Conservation (phyloP, 2,888 invertebrate species). For the Gastracanthus pulcherrimus region DNA sequence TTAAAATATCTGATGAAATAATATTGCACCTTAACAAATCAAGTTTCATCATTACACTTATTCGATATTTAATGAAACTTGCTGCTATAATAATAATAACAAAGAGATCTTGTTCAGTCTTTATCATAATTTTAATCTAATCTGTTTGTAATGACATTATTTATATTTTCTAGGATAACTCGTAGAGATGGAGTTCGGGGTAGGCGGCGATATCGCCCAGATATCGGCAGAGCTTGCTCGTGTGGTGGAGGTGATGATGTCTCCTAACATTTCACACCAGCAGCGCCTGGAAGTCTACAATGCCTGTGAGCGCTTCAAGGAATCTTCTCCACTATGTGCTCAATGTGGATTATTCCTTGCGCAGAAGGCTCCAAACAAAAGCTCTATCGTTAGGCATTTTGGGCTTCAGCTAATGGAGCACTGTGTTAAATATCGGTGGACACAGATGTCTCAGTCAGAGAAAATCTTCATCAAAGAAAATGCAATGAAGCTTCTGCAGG, state of each 20-base stretch:
- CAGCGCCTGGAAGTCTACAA: slow-evolving; percentile 90
- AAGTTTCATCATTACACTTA: background rate
- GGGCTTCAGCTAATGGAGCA: slow-evolving; percentile 96
- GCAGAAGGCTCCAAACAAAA: slow-evolving; percentile 84
- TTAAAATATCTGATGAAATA: background rate
- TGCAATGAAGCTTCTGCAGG: slow-evolving; percentile 89
- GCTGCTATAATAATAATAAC: background rate
- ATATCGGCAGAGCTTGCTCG: slow-evolving; percentile 88
- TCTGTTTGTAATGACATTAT: background rate
- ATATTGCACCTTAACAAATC: background rate
- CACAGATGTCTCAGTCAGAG: slow-evolving; percentile 90
- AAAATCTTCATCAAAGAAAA: slow-evolving; percentile 95
- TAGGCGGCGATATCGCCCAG: slow-evolving; percentile 82
- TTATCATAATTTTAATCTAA: background rate
- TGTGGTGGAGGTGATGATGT: slow-evolving; percentile 90
- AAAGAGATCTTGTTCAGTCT: background rate
- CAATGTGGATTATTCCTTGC: slow-evolving; percentile 91
- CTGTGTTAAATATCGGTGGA: slow-evolving; percentile 95
- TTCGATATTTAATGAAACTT: background rate
- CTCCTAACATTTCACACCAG: slow-evolving; percentile 86
- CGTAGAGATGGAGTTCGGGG: slow-evolving; percentile 77
- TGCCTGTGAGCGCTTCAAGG: slow-evolving; percentile 91
- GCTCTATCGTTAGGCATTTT: slow-evolving; percentile 91
- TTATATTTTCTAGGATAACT: slow-evolving; percentile 50
- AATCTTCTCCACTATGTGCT: slow-evolving; percentile 91